Base-by-base conservation (phyloP, 2,797 vertebrate species). In the Melanotaenia maccullochi region DNA sequence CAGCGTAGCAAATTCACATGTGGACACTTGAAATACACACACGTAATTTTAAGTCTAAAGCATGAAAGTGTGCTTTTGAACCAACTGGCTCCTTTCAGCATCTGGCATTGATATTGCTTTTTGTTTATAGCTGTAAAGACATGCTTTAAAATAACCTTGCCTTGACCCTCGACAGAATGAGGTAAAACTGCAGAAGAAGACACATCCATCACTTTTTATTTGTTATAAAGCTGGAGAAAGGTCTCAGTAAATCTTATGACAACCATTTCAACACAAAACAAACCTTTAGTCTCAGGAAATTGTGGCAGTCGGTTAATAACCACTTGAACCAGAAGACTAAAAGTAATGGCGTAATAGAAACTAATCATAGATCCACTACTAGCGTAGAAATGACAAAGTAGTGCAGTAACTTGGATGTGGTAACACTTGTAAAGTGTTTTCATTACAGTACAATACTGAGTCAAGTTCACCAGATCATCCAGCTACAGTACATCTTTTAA, bases 21-120 rank as follows among this genome's bases (percentile, higher is more conserved):
- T 5, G 40, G 52, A 36, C 56, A n/a, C 3, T 60, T 6, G 3
- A 49, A 9, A 32, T 42, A 40, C 40, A 62, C 56, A 28, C 24
- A 38, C 51, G 30, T 65, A 30, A 24, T 44, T 73, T 56, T 69
- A 64, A 70, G 63, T 71, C 47, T 59, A 52, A 79, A 54, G 40
- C 59, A 60, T 59, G 47, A 73, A 36, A 55, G 66, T 65, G 3
- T 49, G 56, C 2, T 9, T 78, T 76, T 55, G 61, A 79, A 60
- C 3, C 60, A 47, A 51, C 47, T 80, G 62, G 59, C 47, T 44
- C 56, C 73, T 79, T 64, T 65, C 36, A 40, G 28, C 38, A 49
- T 74, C 47, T 85, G 68, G 78, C 63, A 58, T 60, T 73, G 55
- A 16, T 64, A 11, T 61, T 47, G 14, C 6, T 76, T 75, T 74